Percentiles rank a stretch among this genome's conserved stretches.
Evolutionary conservation across 2,797 vertebrate genomes (phyloP).

Genomic region (Phyllotis vaccarum): DNA sequence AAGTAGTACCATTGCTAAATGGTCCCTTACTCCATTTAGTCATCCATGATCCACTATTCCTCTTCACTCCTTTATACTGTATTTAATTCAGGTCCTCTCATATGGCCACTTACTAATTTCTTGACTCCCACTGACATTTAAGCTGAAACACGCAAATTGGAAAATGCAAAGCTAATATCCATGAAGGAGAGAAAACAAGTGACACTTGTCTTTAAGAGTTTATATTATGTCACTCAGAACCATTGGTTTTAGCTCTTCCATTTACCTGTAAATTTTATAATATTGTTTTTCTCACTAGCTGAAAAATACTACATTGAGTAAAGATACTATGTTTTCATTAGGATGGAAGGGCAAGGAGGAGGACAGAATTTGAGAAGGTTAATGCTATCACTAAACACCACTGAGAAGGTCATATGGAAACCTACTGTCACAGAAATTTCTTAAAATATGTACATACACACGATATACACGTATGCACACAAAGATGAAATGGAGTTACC

Average conservation of each 20-base stretch:
- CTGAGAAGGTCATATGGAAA: neutral
- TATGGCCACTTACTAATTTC: neutral
- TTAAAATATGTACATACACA: neutral
- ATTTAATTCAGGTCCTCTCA: too few relatives aligned
- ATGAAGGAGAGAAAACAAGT: neutral
- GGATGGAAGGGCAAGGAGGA: neutral
- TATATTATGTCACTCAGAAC: neutral
- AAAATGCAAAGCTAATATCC: neutral
- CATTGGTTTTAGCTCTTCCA: neutral
- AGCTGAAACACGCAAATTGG: neutral
- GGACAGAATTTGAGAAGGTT: neutral
- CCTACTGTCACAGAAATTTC: neutral
- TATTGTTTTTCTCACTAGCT: neutral
- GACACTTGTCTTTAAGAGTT: neutral
- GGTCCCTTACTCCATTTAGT: neutral
- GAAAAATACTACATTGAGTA: neutral
- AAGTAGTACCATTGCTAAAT: neutral
- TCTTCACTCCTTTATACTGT: neutral
- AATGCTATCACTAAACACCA: neutral
- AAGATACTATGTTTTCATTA: neutral
- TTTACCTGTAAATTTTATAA: neutral
- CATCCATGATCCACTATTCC: neutral
- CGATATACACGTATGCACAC: too few relatives aligned
- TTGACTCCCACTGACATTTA: neutral
- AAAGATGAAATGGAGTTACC: neutral